Percentiles rank a stretch among this genome's conserved stretches.
These are phyloP conservation scores for Acrobeloides nanus DNA, from an alignment of 2,888 invertebrate genomes.

Conservation along the genomic window DNA sequence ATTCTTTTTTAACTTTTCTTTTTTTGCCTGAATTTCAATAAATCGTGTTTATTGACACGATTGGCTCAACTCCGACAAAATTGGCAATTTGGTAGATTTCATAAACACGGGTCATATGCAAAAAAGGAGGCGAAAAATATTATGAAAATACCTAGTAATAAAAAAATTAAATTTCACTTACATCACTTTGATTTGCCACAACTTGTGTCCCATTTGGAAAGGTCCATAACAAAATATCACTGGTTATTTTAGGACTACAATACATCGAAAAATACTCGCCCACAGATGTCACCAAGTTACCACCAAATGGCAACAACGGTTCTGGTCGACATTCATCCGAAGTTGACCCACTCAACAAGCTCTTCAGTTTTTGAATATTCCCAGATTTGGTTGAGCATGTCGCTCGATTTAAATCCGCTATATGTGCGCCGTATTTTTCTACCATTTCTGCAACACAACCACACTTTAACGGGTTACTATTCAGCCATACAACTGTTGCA, in stretches of 20 bases:
- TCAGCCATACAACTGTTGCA: constrained; percentile 9
- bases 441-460: constrained; percentile 18
- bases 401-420: constrained; percentile 14
- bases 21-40: too few species aligned
- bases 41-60: too few species aligned
- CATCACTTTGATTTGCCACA: constrained; percentile 12
- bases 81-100: neutral
- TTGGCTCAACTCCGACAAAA: too few species aligned
- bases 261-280: constrained; percentile 30
- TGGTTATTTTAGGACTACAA: constrained; percentile 15
- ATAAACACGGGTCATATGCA: neutral
- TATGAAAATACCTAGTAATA: too few species aligned
- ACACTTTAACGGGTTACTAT: constrained; percentile 27
- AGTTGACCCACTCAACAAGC: too few species aligned
- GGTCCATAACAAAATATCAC: constrained; percentile 20
- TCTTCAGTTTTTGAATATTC: constrained; percentile 1
- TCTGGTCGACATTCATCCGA: constrained; percentile 6
- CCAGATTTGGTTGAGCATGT: constrained; percentile 11
- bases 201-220: constrained; percentile 19
- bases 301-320: constrained; percentile 25
- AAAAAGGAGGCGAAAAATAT: neutral
- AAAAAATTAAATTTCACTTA: too few species aligned
- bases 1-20: too few species aligned
- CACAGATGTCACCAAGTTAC: constrained; percentile 16
- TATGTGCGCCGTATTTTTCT: constrained; percentile 5